Evolutionary conservation across 2,113 vertebrate genomes (phyloP).

Genomic region (Pardalotus punctatus): DNA sequence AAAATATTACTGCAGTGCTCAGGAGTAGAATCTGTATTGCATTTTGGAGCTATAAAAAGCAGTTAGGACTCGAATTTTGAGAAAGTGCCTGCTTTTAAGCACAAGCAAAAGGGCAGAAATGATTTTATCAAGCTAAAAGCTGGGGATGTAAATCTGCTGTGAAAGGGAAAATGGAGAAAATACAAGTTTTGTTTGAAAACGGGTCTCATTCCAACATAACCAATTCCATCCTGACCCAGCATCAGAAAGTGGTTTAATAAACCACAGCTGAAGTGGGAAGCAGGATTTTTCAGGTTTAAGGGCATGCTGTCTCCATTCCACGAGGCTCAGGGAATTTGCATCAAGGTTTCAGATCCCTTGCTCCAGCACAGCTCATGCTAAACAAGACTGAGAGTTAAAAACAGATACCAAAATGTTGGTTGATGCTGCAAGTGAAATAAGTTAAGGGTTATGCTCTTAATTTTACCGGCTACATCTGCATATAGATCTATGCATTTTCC

Average conservation of each 20-base stretch:
- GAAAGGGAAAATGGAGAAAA: slow-evolving; percentile 18
- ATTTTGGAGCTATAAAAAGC: slow-evolving; percentile 10
- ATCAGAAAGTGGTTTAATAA: slow-evolving; percentile 22
- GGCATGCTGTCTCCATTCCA: not conserved
- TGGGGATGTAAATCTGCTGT: not conserved
- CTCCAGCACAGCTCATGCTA: not conserved
- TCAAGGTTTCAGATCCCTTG: not conserved
- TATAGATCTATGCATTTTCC: not conserved
- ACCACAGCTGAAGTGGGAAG: slow-evolving; percentile 12
- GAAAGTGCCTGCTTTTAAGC: not conserved
- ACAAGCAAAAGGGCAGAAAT: not conserved
- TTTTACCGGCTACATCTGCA: not conserved
- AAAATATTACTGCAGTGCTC: not conserved
- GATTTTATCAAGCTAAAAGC: not conserved
- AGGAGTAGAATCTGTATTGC: not conserved
- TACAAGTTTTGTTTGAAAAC: not conserved
- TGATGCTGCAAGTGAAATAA: not conserved
- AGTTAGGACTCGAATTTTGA: not conserved
- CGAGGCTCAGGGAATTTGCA: not conserved
- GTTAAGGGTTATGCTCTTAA: not conserved
- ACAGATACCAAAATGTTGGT: not conserved
- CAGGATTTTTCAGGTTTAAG: not conserved
- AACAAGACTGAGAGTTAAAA: not conserved
- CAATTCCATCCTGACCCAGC: not conserved
- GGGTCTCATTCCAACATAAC: not conserved